Conservation (phyloP, 2,113 vertebrate genomes). For the Channa argus region DNA sequence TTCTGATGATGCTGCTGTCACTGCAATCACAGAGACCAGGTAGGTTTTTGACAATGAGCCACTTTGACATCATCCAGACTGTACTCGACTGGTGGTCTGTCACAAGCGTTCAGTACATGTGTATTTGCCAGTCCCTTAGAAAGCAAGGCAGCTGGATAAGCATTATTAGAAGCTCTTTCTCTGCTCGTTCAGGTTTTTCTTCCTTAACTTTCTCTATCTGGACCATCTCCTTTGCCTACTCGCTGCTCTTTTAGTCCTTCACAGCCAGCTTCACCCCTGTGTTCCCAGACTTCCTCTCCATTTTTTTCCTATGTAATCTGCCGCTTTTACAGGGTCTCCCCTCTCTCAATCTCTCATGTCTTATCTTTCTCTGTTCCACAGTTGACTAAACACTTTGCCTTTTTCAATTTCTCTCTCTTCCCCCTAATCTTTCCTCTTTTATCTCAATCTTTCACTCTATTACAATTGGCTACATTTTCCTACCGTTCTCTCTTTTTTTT, state of each 20-base stretch:
- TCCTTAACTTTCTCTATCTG: constrained; percentile 38
- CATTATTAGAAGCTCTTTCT: constrained; percentile 24
- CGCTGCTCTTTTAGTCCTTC: constrained; percentile 50
- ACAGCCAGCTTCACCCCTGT: constrained; percentile 35
- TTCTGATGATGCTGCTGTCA: neutral
- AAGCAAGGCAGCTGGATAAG: constrained; percentile 27
- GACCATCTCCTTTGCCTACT: constrained; percentile 31
- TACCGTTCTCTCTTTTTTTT: constrained; percentile 20
- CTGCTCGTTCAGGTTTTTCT: neutral
- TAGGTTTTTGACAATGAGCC: constrained; percentile 17
- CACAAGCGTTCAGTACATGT: constrained; percentile 21
- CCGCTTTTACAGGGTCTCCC: constrained; percentile 17
- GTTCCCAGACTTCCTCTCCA: constrained; percentile 58
- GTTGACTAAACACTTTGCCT: constrained; percentile 73
- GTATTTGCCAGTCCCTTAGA: constrained; percentile 20
- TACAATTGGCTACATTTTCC: constrained; percentile 64
- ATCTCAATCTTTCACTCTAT: constrained; percentile 70
- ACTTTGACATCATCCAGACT: constrained; percentile 17
- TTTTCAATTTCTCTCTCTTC: constrained; percentile 47
- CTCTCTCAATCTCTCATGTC: constrained; percentile 40
- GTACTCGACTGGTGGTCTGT: constrained; percentile 24
- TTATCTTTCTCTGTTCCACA: constrained; percentile 74
- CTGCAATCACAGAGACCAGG: constrained; percentile 11
- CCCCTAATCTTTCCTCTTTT: constrained; percentile 67
- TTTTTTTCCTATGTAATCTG: constrained; percentile 55